Conservation (phyloP, 2,888 invertebrate genomes). For the Andrena praecox region DNA sequence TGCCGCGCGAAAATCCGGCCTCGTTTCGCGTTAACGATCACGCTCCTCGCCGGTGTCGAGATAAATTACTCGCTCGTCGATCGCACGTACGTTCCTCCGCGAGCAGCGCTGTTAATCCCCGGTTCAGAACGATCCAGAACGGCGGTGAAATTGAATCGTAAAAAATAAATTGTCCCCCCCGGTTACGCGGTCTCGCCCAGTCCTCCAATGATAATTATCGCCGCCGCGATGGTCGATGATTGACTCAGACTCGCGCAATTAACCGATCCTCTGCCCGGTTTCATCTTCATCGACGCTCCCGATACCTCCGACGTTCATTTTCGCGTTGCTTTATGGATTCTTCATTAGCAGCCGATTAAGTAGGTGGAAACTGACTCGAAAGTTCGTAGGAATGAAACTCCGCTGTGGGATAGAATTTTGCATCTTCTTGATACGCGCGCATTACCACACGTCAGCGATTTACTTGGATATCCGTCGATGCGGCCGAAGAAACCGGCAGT, state of each 20-base stretch:
- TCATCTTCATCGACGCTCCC: slow-evolving; percentile 8
- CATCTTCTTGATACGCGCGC: too few relatives aligned
- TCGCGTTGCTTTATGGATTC: not conserved
- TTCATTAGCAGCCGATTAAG: not conserved
- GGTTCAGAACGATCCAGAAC: slow-evolving; percentile 12
- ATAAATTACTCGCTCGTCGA: slow-evolving; percentile 46
- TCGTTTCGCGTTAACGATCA: slow-evolving; percentile 48
- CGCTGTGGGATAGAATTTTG: not conserved
- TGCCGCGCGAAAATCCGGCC: slow-evolving; percentile 31
- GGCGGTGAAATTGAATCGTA: slow-evolving; percentile 62
- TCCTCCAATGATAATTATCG: slow-evolving; percentile 41
- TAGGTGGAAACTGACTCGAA: not conserved
- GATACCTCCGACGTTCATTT: not conserved
- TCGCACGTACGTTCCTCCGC: slow-evolving; percentile 41
- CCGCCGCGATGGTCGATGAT: slow-evolving; percentile 51
- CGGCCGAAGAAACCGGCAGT: not conserved
- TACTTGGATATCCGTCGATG: not conserved
- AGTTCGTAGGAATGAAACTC: not conserved
- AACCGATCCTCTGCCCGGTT: slow-evolving; percentile 40
- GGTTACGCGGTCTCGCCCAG: slow-evolving; percentile 26
- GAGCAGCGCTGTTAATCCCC: slow-evolving; percentile 41
- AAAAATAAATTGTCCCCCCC: slow-evolving; percentile 56
- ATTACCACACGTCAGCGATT: too few relatives aligned
- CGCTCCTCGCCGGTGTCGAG: slow-evolving; percentile 1
- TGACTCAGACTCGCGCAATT: slow-evolving; percentile 60